Base-by-base conservation (phyloP, 2,113 vertebrate species). In the Philantomba maxwellii region DNA sequence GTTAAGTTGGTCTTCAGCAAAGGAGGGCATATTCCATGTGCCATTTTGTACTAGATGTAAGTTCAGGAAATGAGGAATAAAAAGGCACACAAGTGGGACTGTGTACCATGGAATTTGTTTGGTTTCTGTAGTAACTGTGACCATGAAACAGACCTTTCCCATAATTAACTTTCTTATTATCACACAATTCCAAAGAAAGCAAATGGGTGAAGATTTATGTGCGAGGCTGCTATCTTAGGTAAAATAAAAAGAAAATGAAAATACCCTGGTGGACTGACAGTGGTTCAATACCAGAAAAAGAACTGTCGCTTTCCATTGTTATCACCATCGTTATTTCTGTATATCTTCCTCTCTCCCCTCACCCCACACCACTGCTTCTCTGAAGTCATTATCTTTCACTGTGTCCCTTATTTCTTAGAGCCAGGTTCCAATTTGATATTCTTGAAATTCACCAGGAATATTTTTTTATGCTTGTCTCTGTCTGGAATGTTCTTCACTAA, bases 231-330 rank as follows among this genome's bases (percentile, higher is more conserved):
- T 94, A 57, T 87, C 57, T 49, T 87, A 91, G 80, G 33, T 91
- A 78, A 92, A 96, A 33, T 7, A 84, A 26, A 88, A 82, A 91
- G 43, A 87, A 66, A 92, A 87, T 53, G 33, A 89, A 95, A 92
- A 62, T 89, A 60, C 6, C n/a, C 80, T 57, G 82, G 21, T 28
- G n/a, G 21, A 39, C 55, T 19, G n/a, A 51, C 36, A 87, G 43
- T 51, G 75, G 30, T 47, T 88, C 86, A 62, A 39, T 49, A 55
- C 21, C 21, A 88, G 93, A 64, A 78, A 82, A 91, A 70, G 26
- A n/a, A 78, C 21, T 25, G 10, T 21, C 25, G 12, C 62, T 95
- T 87, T 94, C 33, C 49, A 47, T 2, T 7, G 1, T 94, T 70
- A 15, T 19, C 30, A 7, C 11, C 4, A 7, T 66, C 15, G 39